Conservation (phyloP, 2,888 invertebrate species). For the Girardia tigrina region DNA sequence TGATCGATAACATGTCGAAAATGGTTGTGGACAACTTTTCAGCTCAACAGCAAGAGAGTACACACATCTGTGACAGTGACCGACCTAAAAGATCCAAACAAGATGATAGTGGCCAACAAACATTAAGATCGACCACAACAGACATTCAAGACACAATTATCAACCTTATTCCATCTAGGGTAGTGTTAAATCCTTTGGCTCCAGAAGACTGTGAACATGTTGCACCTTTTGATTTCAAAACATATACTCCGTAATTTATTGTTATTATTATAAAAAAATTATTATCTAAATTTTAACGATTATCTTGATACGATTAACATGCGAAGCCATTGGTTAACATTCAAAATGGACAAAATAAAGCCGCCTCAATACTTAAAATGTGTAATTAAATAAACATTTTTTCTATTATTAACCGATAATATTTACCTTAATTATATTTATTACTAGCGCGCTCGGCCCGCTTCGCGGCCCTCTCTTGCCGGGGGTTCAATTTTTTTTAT, state of each 20-base stretch:
- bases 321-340: too few relatives aligned
- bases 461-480: too few relatives aligned
- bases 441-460: too few relatives aligned
- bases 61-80: neutral
- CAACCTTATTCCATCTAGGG: neutral
- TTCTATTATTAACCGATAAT: too few relatives aligned
- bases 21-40: neutral
- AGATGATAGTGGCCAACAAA: neutral
- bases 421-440: too few relatives aligned
- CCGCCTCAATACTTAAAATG: too few relatives aligned
- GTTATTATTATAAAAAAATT: too few relatives aligned
- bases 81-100: neutral
- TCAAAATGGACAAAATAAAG: too few relatives aligned
- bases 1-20: neutral
- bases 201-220: conserved; percentile 23
- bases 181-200: neutral
- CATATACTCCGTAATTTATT: conserved; percentile 4
- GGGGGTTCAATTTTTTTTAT: too few relatives aligned
- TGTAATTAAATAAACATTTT: too few relatives aligned
- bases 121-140: neutral
- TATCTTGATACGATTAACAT: too few relatives aligned
- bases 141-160: neutral
- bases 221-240: conserved; percentile 9
- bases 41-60: neutral
- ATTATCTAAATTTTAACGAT: too few relatives aligned